Conservation (phyloP, 2,888 invertebrate species). For the Limulus polyphemus region DNA sequence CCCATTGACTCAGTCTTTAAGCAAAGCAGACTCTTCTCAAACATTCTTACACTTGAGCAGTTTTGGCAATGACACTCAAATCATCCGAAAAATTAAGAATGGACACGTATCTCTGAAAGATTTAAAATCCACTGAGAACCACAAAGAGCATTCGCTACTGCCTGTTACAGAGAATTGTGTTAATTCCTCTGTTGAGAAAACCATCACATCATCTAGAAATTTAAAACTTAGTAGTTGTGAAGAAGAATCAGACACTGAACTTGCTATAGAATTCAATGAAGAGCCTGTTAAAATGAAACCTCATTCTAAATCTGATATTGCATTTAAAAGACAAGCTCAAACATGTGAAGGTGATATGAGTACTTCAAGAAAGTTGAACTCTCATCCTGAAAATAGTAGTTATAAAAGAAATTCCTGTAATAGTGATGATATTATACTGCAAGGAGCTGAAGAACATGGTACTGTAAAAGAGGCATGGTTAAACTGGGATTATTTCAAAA, state of each 20-base stretch:
- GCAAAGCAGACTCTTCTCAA: slow-evolving; percentile 6
- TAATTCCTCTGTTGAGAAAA: background rate
- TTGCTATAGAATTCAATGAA: slow-evolving; percentile 2
- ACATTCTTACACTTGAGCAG: slow-evolving; percentile 47
- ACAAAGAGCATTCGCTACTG: background rate
- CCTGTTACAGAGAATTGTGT: background rate
- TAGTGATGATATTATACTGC: slow-evolving; percentile 5
- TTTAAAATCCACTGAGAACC: background rate
- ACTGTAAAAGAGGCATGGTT: slow-evolving; percentile 24
- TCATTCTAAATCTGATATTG: slow-evolving; percentile 12
- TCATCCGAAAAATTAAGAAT: slow-evolving; percentile 34
- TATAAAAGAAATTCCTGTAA: background rate
- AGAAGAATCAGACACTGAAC: slow-evolving; percentile 16
- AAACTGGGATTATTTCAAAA: slow-evolving; percentile 23
- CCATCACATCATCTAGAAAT: background rate
- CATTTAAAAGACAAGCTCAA: no score
- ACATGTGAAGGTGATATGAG: no score
- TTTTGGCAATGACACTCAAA: slow-evolving; percentile 65
- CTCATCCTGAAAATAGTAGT: no score
- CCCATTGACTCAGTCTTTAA: slow-evolving; percentile 2
- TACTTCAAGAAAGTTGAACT: no score
- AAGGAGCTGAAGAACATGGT: slow-evolving; percentile 6
- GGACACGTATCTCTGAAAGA: slow-evolving; percentile 6
- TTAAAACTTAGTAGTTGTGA: slow-evolving; percentile 12
- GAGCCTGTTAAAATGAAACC: background rate